Evolutionary conservation across 2,797 vertebrate genomes (phyloP).

Genomic region (Crocidura indochinensis): DNA sequence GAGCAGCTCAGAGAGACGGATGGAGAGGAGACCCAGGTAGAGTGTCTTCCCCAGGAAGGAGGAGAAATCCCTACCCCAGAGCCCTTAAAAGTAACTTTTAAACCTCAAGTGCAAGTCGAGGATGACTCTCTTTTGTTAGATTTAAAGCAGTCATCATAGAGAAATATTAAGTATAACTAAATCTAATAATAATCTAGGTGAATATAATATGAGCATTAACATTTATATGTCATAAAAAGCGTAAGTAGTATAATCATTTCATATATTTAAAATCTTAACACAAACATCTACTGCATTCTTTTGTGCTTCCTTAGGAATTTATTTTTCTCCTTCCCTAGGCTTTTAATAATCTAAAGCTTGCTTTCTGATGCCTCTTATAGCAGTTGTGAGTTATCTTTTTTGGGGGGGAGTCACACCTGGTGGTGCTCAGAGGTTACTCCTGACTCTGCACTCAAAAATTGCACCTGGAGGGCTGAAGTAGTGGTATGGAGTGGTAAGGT

Average conservation of each 20-base stretch:
- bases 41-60: slow-evolving; percentile 85
- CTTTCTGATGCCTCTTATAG: neutral
- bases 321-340: neutral
- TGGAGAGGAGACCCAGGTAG: slow-evolving; percentile 90
- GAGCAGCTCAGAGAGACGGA: slow-evolving; percentile 90
- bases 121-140: slow-evolving; percentile 93
- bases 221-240: slow-evolving; percentile 1
- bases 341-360: slow-evolving; percentile 32
- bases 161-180: slow-evolving; percentile 12
- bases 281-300: neutral
- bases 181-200: neutral
- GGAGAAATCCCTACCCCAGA: slow-evolving; percentile 84
- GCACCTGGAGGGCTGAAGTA: no score
- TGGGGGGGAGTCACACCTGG: no score
- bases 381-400: neutral
- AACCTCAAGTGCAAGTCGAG: slow-evolving; percentile 90
- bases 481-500: no score
- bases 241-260: slow-evolving; percentile 13
- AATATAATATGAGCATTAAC: slow-evolving; percentile 15
- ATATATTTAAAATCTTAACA: slow-evolving; percentile 64
- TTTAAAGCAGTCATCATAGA: slow-evolving; percentile 95
- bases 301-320: slow-evolving; percentile 36
- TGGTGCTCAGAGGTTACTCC: no score
- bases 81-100: slow-evolving; percentile 88
- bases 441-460: no score